phyloP scores from a whole-genome alignment of 2,113 vertebrate genomes.

The Ptychochromis oligacanthus region DNA sequence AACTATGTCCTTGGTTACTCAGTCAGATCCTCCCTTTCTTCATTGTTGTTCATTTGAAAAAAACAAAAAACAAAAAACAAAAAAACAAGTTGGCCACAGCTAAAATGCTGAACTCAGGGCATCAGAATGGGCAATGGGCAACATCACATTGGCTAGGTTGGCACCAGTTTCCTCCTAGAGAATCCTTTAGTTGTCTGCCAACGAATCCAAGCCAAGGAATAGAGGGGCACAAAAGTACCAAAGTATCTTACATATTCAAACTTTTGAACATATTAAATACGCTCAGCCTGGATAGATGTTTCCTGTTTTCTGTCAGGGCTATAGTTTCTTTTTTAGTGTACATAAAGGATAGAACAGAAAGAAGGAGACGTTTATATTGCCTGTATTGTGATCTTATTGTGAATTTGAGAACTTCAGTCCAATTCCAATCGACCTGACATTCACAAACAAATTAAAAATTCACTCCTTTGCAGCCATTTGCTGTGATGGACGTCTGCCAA shows the following conservation, averaged over 20 bases:
- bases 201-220: background rate
- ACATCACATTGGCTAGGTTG: background rate
- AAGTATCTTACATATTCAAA: background rate
- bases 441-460: background rate
- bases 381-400: background rate
- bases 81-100: accelerated
- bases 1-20: background rate
- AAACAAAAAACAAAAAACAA: accelerated
- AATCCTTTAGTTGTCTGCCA: background rate
- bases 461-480: background rate
- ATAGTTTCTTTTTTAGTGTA: too few relatives aligned
- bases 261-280: background rate
- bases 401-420: background rate
- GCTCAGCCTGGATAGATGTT: background rate
- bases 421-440: background rate
- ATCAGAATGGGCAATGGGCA: background rate
- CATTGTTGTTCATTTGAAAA: background rate
- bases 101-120: background rate
- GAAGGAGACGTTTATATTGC: too few relatives aligned
- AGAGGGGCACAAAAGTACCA: too few relatives aligned
- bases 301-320: background rate
- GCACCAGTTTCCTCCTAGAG: background rate
- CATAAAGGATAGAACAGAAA: too few relatives aligned
- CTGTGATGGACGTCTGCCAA: background rate
- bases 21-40: background rate